Conservation (phyloP, 2,888 invertebrate genomes). For the Alitta virens region DNA sequence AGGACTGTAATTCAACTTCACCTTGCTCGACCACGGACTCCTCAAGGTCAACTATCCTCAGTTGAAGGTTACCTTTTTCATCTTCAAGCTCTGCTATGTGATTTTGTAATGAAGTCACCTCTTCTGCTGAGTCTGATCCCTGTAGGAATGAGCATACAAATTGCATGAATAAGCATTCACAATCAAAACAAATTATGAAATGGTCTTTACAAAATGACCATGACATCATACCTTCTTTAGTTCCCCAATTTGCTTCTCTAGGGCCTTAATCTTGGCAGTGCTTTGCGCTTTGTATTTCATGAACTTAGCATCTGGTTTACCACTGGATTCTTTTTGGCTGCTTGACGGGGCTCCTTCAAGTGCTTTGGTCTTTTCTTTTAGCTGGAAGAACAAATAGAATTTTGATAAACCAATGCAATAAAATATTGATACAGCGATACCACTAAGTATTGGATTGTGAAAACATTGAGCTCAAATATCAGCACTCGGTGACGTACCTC, state of each 20-base stretch:
- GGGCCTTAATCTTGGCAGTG: conserved; percentile 48
- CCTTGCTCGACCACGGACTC: conserved; percentile 56
- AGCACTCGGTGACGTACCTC: too few species aligned
- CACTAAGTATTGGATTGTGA: neutral
- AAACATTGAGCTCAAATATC: too few species aligned
- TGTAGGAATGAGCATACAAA: conserved; percentile 17
- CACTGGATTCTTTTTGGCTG: too few species aligned
- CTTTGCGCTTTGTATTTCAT: conserved; percentile 52
- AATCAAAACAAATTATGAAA: too few species aligned
- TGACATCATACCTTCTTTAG: conserved; percentile 56
- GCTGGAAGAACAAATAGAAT: neutral
- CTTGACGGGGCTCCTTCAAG: neutral
- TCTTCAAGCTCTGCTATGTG: conserved; percentile 78
- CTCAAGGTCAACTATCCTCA: conserved; percentile 79
- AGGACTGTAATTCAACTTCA: conserved; percentile 1
- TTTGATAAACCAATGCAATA: neutral
- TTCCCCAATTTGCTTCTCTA: conserved; percentile 58
- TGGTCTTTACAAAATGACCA: too few species aligned
- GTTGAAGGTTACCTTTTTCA: conserved; percentile 86
- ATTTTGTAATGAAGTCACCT: conserved; percentile 50
- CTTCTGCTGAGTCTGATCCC: conserved; percentile 47
- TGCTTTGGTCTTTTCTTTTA: neutral
- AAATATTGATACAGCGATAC: neutral
- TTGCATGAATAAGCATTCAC: too few species aligned
- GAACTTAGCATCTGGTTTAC: conserved; percentile 33